Percentiles rank a stretch among this genome's conserved stretches.
These are phyloP conservation scores for Silurus glanis DNA, from an alignment of 2,113 vertebrate species.

Conservation along the genomic window DNA sequence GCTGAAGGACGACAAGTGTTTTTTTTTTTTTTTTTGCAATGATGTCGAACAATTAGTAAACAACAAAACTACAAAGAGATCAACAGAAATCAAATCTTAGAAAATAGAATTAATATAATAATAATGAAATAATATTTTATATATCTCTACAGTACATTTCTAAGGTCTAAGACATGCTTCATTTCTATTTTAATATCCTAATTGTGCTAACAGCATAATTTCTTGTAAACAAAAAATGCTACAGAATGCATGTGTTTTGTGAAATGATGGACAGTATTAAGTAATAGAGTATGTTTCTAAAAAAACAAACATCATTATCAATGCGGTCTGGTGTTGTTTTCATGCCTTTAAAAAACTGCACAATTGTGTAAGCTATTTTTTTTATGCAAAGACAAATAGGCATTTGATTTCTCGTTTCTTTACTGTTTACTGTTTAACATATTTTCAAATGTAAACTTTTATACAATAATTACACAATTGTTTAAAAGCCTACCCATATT, in stretches of 20 bases:
- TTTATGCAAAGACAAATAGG: neutral
- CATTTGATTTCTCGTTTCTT: neutral
- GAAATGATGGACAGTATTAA: neutral
- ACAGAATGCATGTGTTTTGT: neutral
- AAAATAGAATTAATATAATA: neutral
- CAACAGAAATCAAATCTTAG: neutral
- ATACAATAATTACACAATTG: neutral
- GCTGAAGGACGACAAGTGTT: conserved; percentile 6
- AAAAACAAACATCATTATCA: neutral
- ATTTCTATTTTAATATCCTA: neutral
- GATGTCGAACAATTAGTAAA: neutral
- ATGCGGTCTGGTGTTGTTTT: neutral
- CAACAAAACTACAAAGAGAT: neutral
- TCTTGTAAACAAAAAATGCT: neutral
- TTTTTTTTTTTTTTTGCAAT: neutral
- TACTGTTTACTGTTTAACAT: neutral
- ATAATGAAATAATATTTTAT: neutral
- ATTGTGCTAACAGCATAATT: neutral
- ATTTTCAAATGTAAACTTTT: neutral
- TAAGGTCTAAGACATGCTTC: neutral
- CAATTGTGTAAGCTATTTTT: neutral
- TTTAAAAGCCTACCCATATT: neutral
- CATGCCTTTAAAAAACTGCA: neutral
- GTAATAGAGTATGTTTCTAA: neutral
- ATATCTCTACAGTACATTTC: neutral